A percentile compares a stretch with the other conserved stretches of the same genome.
phyloP scores from a whole-genome alignment of 2,113 vertebrate species.

The Alethe castanea region DNA sequence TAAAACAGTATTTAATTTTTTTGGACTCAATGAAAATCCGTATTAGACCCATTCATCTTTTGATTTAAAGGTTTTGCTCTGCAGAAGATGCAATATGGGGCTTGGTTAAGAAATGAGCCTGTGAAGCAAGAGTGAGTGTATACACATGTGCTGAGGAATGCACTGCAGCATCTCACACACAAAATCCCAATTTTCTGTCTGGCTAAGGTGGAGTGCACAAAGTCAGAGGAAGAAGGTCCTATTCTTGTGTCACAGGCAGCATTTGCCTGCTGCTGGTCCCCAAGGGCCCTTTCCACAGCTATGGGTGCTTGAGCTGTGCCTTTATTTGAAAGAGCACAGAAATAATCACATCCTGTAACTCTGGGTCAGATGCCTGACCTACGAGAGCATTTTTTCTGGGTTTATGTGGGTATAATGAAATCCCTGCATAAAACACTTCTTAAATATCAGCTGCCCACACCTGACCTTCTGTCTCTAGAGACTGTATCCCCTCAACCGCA shows the following conservation, averaged over 20 bases:
- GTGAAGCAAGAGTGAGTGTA: neutral
- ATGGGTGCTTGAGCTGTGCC: neutral
- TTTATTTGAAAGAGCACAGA: neutral
- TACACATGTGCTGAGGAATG: neutral
- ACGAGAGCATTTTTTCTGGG: neutral
- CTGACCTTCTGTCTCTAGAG: neutral
- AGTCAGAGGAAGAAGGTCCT: neutral
- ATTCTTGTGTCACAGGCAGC: neutral
- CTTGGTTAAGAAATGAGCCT: neutral
- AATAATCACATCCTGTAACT: neutral
- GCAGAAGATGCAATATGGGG: neutral
- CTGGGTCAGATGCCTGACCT: neutral
- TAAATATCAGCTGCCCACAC: neutral
- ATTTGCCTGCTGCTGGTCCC: neutral
- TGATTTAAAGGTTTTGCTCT: conserved; percentile 7
- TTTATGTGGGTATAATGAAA: conserved; percentile 14
- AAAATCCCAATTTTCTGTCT: neutral
- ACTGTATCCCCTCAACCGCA: neutral
- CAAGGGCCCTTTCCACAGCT: neutral
- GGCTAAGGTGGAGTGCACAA: neutral
- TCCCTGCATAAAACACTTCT: neutral
- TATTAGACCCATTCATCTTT: neutral
- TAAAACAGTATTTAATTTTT: neutral
- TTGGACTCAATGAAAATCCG: neutral
- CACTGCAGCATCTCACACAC: neutral